These are phyloP conservation scores for Drosophila anceps DNA, from an alignment of 2,888 invertebrate species.

Conservation along the genomic window DNA sequence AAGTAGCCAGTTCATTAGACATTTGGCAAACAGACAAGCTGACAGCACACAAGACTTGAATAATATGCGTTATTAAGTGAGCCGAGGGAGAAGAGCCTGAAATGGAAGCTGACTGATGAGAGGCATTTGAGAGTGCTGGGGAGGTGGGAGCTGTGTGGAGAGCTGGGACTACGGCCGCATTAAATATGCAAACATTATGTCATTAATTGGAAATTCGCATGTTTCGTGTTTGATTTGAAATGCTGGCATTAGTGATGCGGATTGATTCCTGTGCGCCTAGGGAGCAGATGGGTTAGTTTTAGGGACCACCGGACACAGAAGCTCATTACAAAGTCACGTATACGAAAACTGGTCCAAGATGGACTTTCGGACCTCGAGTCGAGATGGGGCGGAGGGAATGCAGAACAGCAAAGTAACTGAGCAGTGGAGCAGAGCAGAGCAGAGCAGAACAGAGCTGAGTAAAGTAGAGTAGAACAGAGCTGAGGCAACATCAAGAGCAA, in stretches of 20 bases:
- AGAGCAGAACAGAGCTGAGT: constrained; percentile 12
- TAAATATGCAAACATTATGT: constrained; percentile 67
- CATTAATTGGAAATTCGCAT: constrained; percentile 70
- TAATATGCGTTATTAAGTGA: constrained; percentile 71
- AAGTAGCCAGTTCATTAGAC: constrained; percentile 61
- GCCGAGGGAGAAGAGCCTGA: constrained; percentile 24
- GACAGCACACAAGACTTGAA: constrained; percentile 40
- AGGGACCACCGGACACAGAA: constrained; percentile 25
- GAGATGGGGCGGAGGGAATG: too few species aligned
- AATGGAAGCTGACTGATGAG: constrained; percentile 5
- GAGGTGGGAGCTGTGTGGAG: not conserved
- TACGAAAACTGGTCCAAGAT: constrained; percentile 64
- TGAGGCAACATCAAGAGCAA: constrained; percentile 44
- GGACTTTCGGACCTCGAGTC: constrained; percentile 61
- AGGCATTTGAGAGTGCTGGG: constrained; percentile 13
- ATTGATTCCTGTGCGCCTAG: constrained; percentile 62
- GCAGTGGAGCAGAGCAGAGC: constrained; percentile 12
- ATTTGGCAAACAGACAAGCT: constrained; percentile 23
- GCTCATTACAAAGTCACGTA: constrained; percentile 76
- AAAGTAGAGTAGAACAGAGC: constrained; percentile 7
- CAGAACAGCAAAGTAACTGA: constrained; percentile 12
- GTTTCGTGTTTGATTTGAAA: constrained; percentile 55
- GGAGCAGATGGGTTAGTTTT: constrained; percentile 22
- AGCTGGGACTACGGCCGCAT: constrained; percentile 35
- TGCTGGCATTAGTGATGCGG: constrained; percentile 30